Base-by-base conservation (phyloP, 2,888 invertebrate genomes). In the Campoplex nolae region DNA sequence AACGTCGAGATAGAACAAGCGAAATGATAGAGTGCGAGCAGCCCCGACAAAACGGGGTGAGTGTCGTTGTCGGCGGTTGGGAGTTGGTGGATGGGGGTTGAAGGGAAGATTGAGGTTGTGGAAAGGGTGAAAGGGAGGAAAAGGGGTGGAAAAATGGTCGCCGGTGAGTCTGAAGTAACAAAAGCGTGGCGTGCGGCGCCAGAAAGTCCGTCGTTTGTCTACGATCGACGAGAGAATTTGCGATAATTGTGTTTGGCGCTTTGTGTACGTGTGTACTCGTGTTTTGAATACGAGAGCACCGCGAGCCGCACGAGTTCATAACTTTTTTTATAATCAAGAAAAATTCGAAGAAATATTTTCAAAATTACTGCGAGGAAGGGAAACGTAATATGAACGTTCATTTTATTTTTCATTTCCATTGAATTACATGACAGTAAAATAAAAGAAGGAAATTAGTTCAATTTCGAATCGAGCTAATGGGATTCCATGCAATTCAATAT, bases 181-280 rank as follows among this genome's bases (percentile, higher is more conserved):
- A 75, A 74, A 80, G 83, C 87, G 86, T 92, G 90, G 92, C 93
- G 93, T 92, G 93, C 92, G 92, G 93, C 92, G 92, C 92, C 92
- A 88, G 77, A 42, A 86, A 90, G 92, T 91, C 92, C 86, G 86
- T 86, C 70, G 28, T 70, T 42, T 65, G 68, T 71, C 79, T 70
- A 48, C 77, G 73, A 51, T 74, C 78, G 76, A 74, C 82, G 84
- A 79, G 84, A 68, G 73, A 83, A 86, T 80, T 76, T 71, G 80
- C 87, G 85, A 54, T 78, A 79, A 83, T 83, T 62, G 77, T 42
- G 35, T 78, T 62, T 58, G 58, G 51, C 6, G 71, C 51, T 11
- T 48, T 28, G 23, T 75, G 51, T 23, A 45, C 28, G 11, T 28
- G 42, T 79, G 54, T 18, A 48, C 32, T 67, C 62, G 81, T 74